These are phyloP conservation scores for Margaritifera margaritifera DNA, from an alignment of 2,888 invertebrate species.

Conservation along the genomic window DNA sequence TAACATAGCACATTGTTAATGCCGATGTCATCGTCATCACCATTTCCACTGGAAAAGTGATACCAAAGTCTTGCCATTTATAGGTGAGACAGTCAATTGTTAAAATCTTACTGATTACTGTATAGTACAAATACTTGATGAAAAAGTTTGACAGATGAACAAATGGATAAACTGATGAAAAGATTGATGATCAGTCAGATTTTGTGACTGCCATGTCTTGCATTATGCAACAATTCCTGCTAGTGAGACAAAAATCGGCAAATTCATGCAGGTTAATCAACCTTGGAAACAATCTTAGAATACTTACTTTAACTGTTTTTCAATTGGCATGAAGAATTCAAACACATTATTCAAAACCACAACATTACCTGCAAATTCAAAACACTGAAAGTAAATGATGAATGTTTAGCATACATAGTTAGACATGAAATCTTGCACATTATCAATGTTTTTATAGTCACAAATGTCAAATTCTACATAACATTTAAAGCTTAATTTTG, in stretches of 20 bases:
- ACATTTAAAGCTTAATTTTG: no score
- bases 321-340: slow-evolving; percentile 80
- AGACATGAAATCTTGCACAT: no score
- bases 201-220: background rate
- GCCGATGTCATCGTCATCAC: no score
- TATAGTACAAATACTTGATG: background rate
- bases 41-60: no score
- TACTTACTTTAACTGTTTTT: slow-evolving; percentile 76
- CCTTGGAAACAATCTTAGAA: no score
- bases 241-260: background rate
- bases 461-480: no score
- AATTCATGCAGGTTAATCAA: background rate
- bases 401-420: no score
- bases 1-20: no score
- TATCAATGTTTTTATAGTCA: no score
- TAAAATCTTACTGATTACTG: background rate
- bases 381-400: background rate
- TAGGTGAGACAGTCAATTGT: no score
- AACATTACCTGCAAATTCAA: slow-evolving; percentile 75
- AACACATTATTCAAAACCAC: slow-evolving; percentile 81
- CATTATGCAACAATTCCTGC: background rate
- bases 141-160: background rate
- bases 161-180: background rate
- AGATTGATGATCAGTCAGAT: no score
- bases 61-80: no score